phyloP scores from a whole-genome alignment of 2,113 vertebrate genomes.

The Columba janthina region DNA sequence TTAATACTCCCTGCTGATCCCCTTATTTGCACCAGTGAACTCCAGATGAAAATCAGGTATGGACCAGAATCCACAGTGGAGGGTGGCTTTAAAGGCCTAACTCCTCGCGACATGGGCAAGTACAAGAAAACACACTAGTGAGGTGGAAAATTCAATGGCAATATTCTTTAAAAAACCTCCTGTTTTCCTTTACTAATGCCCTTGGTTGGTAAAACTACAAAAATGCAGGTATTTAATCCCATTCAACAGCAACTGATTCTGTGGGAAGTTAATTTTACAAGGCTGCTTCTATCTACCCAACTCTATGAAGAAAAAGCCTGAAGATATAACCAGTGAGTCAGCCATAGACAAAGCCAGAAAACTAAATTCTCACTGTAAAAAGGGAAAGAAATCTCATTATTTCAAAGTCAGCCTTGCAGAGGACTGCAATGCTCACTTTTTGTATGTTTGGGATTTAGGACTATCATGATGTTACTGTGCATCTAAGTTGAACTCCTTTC shows the following conservation, averaged over 20 bases:
- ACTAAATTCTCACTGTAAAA: not conserved
- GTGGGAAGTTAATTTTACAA: not conserved
- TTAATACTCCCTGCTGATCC: not conserved
- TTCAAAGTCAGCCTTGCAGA: not conserved
- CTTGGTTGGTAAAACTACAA: not conserved
- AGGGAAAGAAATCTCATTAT: not conserved
- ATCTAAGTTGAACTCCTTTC: not conserved
- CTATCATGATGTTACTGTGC: not conserved
- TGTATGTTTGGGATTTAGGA: not conserved
- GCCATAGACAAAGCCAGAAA: not conserved
- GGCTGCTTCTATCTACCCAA: not conserved
- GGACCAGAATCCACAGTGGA: not conserved
- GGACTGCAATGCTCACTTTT: not conserved
- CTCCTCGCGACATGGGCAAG: not conserved
- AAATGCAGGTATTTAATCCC: not conserved
- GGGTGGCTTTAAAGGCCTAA: not conserved
- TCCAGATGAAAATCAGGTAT: not conserved
- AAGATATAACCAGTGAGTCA: not conserved
- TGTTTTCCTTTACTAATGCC: not conserved
- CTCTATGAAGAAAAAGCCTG: not conserved
- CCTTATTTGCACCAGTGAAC: not conserved
- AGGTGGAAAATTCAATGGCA: not conserved
- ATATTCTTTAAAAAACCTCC: not conserved
- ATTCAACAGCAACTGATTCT: not conserved
- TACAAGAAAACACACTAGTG: not conserved